Evolutionary conservation across 2,113 vertebrate species (phyloP), one percentile per base, ranked within the genome.

Genomic region (Hippocampus comes): DNA sequence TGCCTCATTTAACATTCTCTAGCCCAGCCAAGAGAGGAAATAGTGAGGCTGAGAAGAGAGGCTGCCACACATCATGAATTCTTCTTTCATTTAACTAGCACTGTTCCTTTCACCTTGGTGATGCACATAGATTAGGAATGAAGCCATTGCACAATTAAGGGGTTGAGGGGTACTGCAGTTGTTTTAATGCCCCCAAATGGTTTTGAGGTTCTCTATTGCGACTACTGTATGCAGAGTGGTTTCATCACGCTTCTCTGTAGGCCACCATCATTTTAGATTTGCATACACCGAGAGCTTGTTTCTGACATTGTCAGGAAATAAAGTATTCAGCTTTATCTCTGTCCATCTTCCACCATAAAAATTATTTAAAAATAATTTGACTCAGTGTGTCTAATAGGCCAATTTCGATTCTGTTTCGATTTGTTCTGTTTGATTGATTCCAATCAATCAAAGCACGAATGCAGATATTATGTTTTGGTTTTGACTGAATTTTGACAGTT

Each of bases 1-100:
- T 89, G 90, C 91, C 90, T 92, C 92, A 90, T 92, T 92, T 93
- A 92, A 90, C 90, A 92, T 92, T 93, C 89, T 88, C 88, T 90
- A 89, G 88, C 90, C 83, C 84, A 89, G 89, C 90, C 89, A 90
- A 87, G 90, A 90, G 88, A 82, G 89, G 91, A 91, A 92, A 85
- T 89, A 85, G 92, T 85, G 78, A 83, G 90, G 84, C 83, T 89
- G 86, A 89, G 86, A 76, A 88, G 84, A 83, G 89, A 88, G 86
- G 86, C 85, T 67, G 74, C 88, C 84, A 83, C 81, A 86, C 88
- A 91, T 87, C 89, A 90, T 88, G 86, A 91, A 92, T 92, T 91
- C 90, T 92, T 90, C 89, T 88, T 90, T 91, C 90, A 91, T 92
- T 92, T 91, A 88, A 91, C 87, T 90, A 88, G 75, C 83, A 73